Evolutionary conservation across 2,797 vertebrate genomes (phyloP).

Genomic region (Parambassis ranga): DNA sequence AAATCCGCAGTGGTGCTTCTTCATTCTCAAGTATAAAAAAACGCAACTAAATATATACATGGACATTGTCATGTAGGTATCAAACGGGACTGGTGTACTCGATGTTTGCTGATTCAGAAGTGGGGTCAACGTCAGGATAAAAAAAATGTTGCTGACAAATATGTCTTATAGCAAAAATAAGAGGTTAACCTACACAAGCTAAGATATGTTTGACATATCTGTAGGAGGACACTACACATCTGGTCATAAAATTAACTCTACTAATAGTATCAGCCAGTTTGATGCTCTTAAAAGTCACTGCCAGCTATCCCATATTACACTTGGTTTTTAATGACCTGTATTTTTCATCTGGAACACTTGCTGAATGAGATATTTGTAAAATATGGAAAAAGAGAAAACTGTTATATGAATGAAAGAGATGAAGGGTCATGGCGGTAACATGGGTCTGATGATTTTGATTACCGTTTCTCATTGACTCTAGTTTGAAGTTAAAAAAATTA

Average conservation of each 20-base stretch:
- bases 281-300: no score
- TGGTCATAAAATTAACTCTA: no score
- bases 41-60: background rate
- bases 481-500: no score
- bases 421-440: conserved; percentile 1
- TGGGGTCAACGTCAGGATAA: background rate
- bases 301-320: no score
- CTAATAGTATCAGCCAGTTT: no score
- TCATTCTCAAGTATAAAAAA: conserved; percentile 17
- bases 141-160: background rate
- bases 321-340: no score
- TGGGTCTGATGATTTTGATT: background rate
- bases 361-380: conserved; percentile 14
- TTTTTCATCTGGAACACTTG: conserved; percentile 44
- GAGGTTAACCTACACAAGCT: no score
- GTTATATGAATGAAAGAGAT: conserved; percentile 36
- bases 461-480: background rate
- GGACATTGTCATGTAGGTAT: conserved; percentile 10
- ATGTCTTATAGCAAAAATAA: background rate
- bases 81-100: background rate
- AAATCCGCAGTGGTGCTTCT: conserved; percentile 13
- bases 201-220: no score
- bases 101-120: background rate
- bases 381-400: background rate
- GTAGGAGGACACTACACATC: no score